These are phyloP conservation scores for Drosophila repleta DNA, from an alignment of 1,140 invertebrate genomes.

Conservation along the genomic window DNA sequence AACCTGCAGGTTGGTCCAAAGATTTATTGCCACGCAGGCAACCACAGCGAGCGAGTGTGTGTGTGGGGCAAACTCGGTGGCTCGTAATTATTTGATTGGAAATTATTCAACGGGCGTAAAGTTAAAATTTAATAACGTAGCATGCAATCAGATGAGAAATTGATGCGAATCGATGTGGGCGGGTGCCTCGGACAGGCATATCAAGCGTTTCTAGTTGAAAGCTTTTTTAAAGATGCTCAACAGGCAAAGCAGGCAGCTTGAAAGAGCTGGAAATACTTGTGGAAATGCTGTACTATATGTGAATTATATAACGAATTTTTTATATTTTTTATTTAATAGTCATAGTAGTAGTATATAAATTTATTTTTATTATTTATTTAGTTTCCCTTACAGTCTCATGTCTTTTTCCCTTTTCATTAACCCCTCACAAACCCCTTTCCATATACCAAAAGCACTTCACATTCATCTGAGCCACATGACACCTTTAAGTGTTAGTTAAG, in stretches of 20 bases:
- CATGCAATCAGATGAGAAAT: slow-evolving; percentile 47
- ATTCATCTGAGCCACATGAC: slow-evolving; percentile 16
- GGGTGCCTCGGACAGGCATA: too few relatives aligned
- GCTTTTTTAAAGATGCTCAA: not conserved
- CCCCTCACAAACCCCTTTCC: too few relatives aligned
- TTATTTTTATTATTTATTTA: too few relatives aligned
- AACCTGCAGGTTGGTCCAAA: slow-evolving; percentile 46
- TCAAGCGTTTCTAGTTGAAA: too few relatives aligned
- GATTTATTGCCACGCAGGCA: slow-evolving; percentile 49
- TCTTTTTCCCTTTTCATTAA: too few relatives aligned
- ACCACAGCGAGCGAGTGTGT: slow-evolving; percentile 1
- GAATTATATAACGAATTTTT: too few relatives aligned
- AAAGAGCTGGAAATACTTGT: not conserved
- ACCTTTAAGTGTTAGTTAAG: slow-evolving; percentile 1
- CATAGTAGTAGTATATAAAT: too few relatives aligned
- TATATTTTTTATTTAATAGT: too few relatives aligned
- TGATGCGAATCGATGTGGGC: slow-evolving; percentile 29
- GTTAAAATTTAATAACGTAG: slow-evolving; percentile 57
- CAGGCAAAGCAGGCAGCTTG: not conserved
- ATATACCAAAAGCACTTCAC: slow-evolving; percentile 3
- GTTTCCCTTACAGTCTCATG: too few relatives aligned
- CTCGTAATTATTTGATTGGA: slow-evolving; percentile 64
- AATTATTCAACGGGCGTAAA: slow-evolving; percentile 62
- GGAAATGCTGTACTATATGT: too few relatives aligned
- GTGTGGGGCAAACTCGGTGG: slow-evolving; percentile 32